These are phyloP conservation scores for Ecliptopera silaceata DNA, from an alignment of 2,888 invertebrate genomes.

Conservation along the genomic window DNA sequence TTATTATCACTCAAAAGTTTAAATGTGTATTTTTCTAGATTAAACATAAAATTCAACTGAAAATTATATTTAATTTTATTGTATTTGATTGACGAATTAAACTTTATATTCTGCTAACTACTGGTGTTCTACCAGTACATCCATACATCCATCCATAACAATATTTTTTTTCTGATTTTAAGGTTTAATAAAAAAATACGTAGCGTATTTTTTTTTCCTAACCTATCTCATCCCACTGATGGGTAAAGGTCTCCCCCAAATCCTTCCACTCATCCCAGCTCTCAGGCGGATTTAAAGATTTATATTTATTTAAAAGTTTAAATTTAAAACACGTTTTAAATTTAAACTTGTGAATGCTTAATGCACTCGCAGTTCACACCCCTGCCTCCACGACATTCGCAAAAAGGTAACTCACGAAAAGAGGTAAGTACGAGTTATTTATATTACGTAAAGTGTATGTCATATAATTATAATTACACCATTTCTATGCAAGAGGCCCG, in stretches of 20 bases:
- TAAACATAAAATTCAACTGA: not conserved
- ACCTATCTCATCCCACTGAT: no score
- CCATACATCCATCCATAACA: no score
- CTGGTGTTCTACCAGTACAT: no score
- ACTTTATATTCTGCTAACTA: not conserved
- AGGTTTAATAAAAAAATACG: no score
- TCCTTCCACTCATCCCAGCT: no score
- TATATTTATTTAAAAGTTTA: no score
- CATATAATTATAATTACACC: constrained; percentile 41
- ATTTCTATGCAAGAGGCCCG: constrained; percentile 53
- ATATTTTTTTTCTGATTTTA: no score
- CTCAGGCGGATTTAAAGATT: no score
- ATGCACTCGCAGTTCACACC: constrained; percentile 15
- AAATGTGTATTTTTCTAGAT: not conserved
- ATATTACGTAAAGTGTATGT: constrained; percentile 36
- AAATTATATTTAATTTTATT: not conserved
- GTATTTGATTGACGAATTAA: not conserved
- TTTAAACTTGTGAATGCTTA: constrained; percentile 19
- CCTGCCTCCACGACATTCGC: constrained; percentile 17
- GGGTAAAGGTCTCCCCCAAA: no score
- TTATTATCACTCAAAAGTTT: constrained; percentile 5
- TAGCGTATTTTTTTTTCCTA: no score
- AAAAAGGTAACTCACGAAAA: constrained; percentile 20
- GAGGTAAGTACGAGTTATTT: constrained; percentile 28
- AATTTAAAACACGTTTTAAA: constrained; percentile 18